Evolutionary conservation across 1,140 invertebrate genomes (phyloP), one percentile per base, ranked within the genome.

Genomic region (Drosophila dunni): DNA sequence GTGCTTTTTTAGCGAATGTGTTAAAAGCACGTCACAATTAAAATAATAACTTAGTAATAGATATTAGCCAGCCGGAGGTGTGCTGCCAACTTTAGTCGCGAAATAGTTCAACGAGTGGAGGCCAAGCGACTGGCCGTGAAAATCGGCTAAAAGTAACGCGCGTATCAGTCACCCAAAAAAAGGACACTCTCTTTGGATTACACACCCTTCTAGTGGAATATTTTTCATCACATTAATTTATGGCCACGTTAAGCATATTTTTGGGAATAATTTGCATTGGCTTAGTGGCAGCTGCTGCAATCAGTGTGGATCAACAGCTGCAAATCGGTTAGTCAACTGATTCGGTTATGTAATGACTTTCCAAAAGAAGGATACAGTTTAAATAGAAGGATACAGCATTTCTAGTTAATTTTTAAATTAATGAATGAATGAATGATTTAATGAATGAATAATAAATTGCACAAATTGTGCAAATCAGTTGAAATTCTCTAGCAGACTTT

Each of bases 1-100:
- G 78, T 53, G 36, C 36, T 56, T 63, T 29, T 78, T 65, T 57
- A 36, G 60, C 74, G 45, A 57, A 78, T 69, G 82, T 72, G 73
- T 89, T 89, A 89, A 85, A 88, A 85, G 80, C 85, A 60, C 70
- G 74, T 65, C 85, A 76, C 81, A 81, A 89, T 84, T 89, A 80
- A 89, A 81, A 89, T 81, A 89, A 89, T 81, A 89, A 89, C 70
- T 84, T 89, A 78, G 83, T 84, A 89, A 84, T 89, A 90, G 71
- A 80, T 89, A 89, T 83, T 89, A 83, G 70, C 57, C 71, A 77
- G 24, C 24, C 24, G 6, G 83, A 78, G 73, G 42, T 44, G 45
- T 50, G 36, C 44, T 33, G 44, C 63, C n/a, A 46, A 61, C 71
- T 62, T 48, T 66, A 56, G 45, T 65, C 50, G 78, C 69, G 24